These are phyloP conservation scores for Strigamia maritima DNA, from an alignment of 2,888 invertebrate species.

Conservation along the genomic window DNA sequence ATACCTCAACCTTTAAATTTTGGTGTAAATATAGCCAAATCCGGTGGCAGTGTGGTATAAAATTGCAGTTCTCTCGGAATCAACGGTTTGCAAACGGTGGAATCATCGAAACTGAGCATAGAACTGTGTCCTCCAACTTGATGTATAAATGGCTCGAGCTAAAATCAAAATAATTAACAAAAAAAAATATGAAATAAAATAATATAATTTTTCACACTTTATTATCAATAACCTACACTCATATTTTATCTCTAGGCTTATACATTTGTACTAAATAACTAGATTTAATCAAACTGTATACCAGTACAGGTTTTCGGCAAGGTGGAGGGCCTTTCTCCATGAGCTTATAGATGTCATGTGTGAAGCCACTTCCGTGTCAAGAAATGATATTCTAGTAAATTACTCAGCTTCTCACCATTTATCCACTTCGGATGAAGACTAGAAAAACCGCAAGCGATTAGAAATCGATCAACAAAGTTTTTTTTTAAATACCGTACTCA, in stretches of 20 bases:
- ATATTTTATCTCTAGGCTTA: not conserved
- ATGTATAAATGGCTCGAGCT: slow-evolving; percentile 58
- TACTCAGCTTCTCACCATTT: not conserved
- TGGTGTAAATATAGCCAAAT: slow-evolving; percentile 57
- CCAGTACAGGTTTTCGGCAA: slow-evolving; percentile 11
- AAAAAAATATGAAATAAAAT: slow-evolving; percentile 29
- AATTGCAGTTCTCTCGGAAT: slow-evolving; percentile 58
- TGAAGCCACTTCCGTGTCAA: not conserved
- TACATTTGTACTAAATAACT: not conserved
- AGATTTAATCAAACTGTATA: not conserved
- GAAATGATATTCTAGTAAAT: not conserved
- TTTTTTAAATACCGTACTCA: not conserved
- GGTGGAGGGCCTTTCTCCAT: slow-evolving; percentile 16
- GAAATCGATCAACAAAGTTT: not conserved
- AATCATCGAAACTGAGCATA: slow-evolving; percentile 57
- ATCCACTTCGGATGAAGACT: not conserved
- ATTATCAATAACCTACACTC: not conserved
- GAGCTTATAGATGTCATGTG: not conserved
- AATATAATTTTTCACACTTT: too few species aligned
- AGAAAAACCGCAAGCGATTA: not conserved
- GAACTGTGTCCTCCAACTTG: slow-evolving; percentile 60
- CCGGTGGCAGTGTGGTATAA: slow-evolving; percentile 58
- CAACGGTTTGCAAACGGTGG: slow-evolving; percentile 59
- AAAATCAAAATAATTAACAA: slow-evolving; percentile 39
- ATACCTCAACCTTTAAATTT: slow-evolving; percentile 55